Percentiles rank a stretch among this genome's conserved stretches.
Conservation (phyloP, 2,888 invertebrate species). For the Athalia circularis region DNA sequence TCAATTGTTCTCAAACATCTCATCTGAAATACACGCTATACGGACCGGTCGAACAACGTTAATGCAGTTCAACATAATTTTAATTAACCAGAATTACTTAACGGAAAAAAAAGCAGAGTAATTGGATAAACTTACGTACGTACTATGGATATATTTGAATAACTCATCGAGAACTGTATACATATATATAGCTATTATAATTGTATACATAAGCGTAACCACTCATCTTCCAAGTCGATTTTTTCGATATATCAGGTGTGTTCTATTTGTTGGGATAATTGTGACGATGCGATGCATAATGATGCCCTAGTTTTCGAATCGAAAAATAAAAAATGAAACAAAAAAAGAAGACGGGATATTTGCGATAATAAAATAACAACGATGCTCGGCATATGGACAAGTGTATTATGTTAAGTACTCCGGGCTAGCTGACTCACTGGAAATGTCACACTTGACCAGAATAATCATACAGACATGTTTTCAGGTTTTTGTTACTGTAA, state of each 20-base stretch:
- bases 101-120: too few species aligned
- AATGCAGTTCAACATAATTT: too few species aligned
- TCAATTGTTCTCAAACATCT: not conserved
- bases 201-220: not conserved
- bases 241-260: not conserved
- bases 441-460: slow-evolving; percentile 41
- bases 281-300: not conserved
- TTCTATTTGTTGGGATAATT: not conserved
- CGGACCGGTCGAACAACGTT: too few species aligned
- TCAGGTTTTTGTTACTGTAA: slow-evolving; percentile 42
- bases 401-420: slow-evolving; percentile 29
- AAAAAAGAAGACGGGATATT: not conserved
- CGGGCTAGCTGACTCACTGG: slow-evolving; percentile 31
- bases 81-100: too few species aligned
- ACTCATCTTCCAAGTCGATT: not conserved
- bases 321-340: not conserved
- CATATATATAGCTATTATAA: not conserved
- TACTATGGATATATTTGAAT: not conserved
- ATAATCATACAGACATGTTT: slow-evolving; percentile 35
- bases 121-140: too few species aligned
- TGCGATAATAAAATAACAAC: not conserved
- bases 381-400: not conserved
- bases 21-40: not conserved
- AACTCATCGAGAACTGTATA: not conserved
- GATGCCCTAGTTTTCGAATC: not conserved